Base-by-base conservation (phyloP, 1,140 invertebrate species). In the Halictus rubicundus region DNA sequence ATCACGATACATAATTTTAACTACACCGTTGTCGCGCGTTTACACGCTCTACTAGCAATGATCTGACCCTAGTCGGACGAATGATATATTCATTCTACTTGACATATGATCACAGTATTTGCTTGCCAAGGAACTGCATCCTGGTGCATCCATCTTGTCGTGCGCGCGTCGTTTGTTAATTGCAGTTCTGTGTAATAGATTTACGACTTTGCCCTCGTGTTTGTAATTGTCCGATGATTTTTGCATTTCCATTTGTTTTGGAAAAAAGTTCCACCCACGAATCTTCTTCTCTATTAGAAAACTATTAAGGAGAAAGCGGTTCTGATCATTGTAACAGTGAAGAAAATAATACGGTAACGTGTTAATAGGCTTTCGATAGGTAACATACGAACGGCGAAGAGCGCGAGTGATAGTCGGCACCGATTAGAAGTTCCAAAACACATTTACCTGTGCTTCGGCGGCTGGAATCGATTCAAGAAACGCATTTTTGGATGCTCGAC, bases 1-100 rank as follows among this genome's bases (percentile, higher is more conserved):
- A 32, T 25, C 23, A 27, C 32, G 23, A 59, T 46, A 66, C 21
- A 23, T 68, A 42, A 68, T 68, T 68, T 59, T 19, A 23, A 32
- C 8, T 27, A 12, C 14, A 39, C 4, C 21, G 19, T 68, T 27
- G 73, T 32, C 49, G 42, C 23, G 19, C 19, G 37, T 75, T 75
- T 68, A 68, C 27, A 68, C 64, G 64, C 32, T 75, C 64, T 68
- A 75, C 46, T 59, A 46, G 52, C 63, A 59, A 68, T 57, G 63
- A 75, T 59, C 21, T 39, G 25, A 42, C 63, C 19, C 3, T 21
- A 19, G 23, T 21, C 37, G 27, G 37, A 59, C 73, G 49, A 75
- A 68, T 37, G 73, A 75, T 46, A 32, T n/a, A 68, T 68, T 68
- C 63, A 46, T 59, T 59, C 19, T 57, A 42, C 46, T 57, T 54